Evolutionary conservation across 2,113 vertebrate species (phyloP), one percentile per base, ranked within the genome.

Genomic region (Eudyptes chrysolophus): DNA sequence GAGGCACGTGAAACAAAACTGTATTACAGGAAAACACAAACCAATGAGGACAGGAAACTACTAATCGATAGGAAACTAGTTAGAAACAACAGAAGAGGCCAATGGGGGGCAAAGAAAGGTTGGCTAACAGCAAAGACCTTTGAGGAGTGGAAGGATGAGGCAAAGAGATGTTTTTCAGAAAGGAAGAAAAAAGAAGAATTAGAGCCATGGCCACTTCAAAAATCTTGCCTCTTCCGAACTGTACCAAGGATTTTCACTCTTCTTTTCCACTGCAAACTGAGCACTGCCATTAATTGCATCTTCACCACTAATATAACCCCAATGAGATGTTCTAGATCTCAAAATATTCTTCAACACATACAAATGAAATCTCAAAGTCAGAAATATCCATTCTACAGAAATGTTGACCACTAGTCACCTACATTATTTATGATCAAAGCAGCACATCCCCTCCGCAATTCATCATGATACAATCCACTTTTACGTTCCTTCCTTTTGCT

Each of bases 51-150:
- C 38, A 86, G 58, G 21, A 77, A 15, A 62, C 16, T 60, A 60
- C 32, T 42, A n/a, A 55, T 66, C 42, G 72, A 66, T 2, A 92
- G 26, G 11, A 93, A 94, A 52, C 6, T 21, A 76, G 60, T 44
- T 25, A 78, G 49, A 22, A 82, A 81, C 27, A 89, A 83, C 8
- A 49, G 36, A 96, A 66, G 49, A 87, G 4, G 4, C 52, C 71
- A 66, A 82, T 1, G 3, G 7, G 7, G 10, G 2, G 2, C 17
- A 78, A 32, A 17, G 10, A 36, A 79, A 93, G 7, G 16, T 0
- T 83, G 34, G 21, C 24, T 77, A 89, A 34, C 11, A 84, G 44
- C 24, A 82, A 69, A 92, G 44, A 69, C 11, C 46, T 72, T 14
- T 69, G 30, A 92, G 8, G 7, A 89, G 4, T 25, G 3, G 25